A percentile compares a stretch with the other conserved stretches of the same genome.
These are phyloP conservation scores for Electrona antarctica DNA, from an alignment of 2,113 vertebrate species.

Conservation along the genomic window DNA sequence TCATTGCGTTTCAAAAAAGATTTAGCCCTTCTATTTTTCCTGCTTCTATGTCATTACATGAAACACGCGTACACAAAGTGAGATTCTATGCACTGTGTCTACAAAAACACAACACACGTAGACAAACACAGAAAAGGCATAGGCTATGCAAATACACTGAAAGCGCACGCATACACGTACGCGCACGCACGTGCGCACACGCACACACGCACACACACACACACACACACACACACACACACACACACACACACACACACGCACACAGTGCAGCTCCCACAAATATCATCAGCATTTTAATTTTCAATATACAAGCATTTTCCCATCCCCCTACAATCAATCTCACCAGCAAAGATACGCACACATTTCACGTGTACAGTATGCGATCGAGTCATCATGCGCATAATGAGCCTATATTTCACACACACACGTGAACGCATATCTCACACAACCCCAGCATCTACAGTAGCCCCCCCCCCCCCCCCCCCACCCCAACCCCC, in stretches of 20 bases:
- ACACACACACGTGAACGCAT: too few species aligned
- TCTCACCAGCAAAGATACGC: too few species aligned
- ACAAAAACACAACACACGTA: background rate
- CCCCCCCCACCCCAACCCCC: too few species aligned
- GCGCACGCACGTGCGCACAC: background rate
- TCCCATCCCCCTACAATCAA: background rate
- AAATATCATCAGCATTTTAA: background rate
- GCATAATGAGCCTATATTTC: background rate
- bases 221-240: background rate
- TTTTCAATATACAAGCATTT: background rate
- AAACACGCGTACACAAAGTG: background rate
- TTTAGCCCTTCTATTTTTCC: too few species aligned
- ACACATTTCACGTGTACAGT: constrained; percentile 12
- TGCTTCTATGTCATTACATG: background rate
- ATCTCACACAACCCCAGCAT: background rate
- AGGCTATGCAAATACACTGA: background rate
- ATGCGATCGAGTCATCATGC: background rate
- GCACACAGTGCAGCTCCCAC: background rate
- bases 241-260: background rate
- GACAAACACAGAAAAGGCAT: background rate
- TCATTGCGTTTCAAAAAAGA: too few species aligned
- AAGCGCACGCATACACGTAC: background rate
- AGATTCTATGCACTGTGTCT: too few species aligned
- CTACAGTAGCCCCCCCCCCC: background rate
- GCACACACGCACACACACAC: constrained; percentile 3